Evolutionary conservation across 1,140 invertebrate species (phyloP), one percentile per base, ranked within the genome.

Genomic region (Cotesia glomerata): DNA sequence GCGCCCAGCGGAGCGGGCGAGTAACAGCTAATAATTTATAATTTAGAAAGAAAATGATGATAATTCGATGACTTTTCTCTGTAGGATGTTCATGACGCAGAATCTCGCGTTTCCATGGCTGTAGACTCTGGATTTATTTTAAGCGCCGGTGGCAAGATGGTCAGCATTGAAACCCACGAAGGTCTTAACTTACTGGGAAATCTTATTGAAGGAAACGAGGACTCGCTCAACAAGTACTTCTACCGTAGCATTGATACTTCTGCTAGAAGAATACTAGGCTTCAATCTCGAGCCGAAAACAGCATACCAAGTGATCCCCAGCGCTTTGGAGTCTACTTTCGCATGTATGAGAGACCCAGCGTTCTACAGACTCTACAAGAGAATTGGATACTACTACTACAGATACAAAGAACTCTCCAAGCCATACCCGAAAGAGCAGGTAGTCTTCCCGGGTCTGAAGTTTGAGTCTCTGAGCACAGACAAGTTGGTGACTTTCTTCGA

Each of bases 291-390:
- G 4, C 76, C 79, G 1, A 75, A 39, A 32, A 79, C 74, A 68
- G 84, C 86, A 16, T 81, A 89, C 26, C 81, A 82, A 51, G 78
- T 84, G 5, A 73, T 86, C 14, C 89, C 90, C 2, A 82, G 82
- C 13, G 86, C 84, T 35, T 81, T 91, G 32, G 88, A 90, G 77
- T 85, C 88, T 69, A 89, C 86, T 77, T 81, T 87, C 64, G 92
- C 91, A n/a, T 88, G 90, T 2, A 75, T 92, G 51, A 89, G 92
- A 39, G 92, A 93, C 75, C 91, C 92, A 5, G 85, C 88, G 3
- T 92, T 92, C 87, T 93, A 89, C 77, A 88, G 90, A 69, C 82
- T 92, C 4, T 90, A 90, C 83, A 90, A 90, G 77, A 89, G 88
- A 56, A 89, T 92, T 73, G 74, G 91, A 3, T 78, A 84, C 52